Conservation (phyloP, 1,140 invertebrate genomes). For the Riptortus pedestris region DNA sequence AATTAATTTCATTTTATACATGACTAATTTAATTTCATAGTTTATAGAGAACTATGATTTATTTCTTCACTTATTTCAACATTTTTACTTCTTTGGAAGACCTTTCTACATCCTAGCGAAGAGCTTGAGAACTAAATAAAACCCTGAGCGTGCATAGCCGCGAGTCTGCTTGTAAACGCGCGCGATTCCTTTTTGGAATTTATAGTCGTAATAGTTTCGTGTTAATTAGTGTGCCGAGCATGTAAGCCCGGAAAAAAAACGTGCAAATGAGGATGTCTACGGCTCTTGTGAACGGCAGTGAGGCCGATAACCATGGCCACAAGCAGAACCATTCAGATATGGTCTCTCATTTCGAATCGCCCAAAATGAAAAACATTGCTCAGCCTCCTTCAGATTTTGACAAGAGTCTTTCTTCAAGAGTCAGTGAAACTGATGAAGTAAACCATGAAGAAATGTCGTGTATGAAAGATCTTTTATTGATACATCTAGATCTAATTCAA, state of each 20-base stretch:
- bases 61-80: too few species aligned
- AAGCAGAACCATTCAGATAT: neutral
- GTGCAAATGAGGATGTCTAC: slow-evolving; percentile 7
- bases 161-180: too few species aligned
- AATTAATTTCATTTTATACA: too few species aligned
- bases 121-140: too few species aligned
- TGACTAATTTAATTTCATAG: too few species aligned
- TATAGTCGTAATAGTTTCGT: too few species aligned
- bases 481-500: slow-evolving; percentile 62
- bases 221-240: too few species aligned
- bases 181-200: too few species aligned
- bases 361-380: neutral
- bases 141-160: too few species aligned
- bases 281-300: neutral
- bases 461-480: slow-evolving; percentile 53
- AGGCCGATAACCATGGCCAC: neutral
- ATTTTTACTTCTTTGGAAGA: too few species aligned
- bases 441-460: slow-evolving; percentile 45
- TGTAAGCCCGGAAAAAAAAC: neutral
- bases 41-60: too few species aligned
- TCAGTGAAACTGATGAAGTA: slow-evolving; percentile 10
- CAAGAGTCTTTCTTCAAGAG: neutral
- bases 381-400: neutral
- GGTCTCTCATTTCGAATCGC: slow-evolving; percentile 1
- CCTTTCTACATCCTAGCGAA: too few species aligned